phyloP scores from a whole-genome alignment of 2,113 vertebrate genomes.

The Mus pahari region DNA sequence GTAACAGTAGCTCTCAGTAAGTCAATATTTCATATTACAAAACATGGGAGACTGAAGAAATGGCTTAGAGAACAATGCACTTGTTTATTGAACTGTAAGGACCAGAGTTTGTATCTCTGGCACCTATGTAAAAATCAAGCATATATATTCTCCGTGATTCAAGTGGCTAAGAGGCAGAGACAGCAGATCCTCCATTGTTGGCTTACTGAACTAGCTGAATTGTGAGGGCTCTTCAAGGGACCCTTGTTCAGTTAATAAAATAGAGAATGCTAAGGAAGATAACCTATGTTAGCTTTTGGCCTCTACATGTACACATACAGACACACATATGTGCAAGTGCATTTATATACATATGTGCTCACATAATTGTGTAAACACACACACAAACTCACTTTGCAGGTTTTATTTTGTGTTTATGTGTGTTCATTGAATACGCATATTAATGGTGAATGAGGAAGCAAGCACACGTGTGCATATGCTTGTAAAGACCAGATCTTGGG shows the following conservation, averaged over 20 bases:
- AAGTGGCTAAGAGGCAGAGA: neutral
- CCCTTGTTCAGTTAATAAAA: neutral
- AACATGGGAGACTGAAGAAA: neutral
- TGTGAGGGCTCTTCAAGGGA: neutral
- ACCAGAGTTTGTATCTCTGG: neutral
- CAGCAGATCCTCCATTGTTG: neutral
- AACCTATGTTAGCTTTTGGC: neutral
- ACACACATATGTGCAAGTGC: neutral
- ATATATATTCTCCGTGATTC: neutral
- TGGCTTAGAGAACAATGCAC: neutral
- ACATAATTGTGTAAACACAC: neutral
- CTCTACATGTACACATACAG: neutral
- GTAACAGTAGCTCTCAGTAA: neutral
- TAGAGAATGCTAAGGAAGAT: neutral
- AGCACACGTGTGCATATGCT: neutral
- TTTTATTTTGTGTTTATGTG: neutral
- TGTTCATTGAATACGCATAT: no score
- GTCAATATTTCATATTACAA: neutral
- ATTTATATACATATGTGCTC: neutral
- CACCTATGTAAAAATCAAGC: no score
- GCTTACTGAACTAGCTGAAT: neutral
- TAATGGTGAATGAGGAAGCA: neutral
- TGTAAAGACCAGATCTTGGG: neutral
- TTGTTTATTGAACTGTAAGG: neutral
- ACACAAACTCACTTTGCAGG: neutral